A percentile compares a stretch with the other conserved stretches of the same genome.
phyloP scores from a whole-genome alignment of 2,888 invertebrate genomes.

The Linyphia triangularis region DNA sequence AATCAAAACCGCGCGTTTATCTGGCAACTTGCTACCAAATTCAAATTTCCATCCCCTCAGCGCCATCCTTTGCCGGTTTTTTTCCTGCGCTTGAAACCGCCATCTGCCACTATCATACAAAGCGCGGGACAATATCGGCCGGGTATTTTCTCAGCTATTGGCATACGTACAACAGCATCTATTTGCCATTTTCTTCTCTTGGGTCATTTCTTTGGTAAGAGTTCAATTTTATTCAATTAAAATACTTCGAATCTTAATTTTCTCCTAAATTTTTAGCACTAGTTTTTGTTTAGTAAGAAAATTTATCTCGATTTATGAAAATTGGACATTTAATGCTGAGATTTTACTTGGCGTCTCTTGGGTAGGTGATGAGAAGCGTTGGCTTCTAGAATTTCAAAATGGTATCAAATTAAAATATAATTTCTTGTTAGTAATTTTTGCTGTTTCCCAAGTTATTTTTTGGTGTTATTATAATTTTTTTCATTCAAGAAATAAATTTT shows the following conservation, averaged over 20 bases:
- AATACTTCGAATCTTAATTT: background rate
- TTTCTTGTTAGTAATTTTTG: background rate
- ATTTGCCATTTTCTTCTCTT: slow-evolving; percentile 65
- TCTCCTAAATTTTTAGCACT: slow-evolving; percentile 3
- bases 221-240: background rate
- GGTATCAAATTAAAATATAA: background rate
- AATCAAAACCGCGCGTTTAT: slow-evolving; percentile 45
- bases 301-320: background rate
- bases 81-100: slow-evolving; percentile 1
- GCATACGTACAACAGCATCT: background rate
- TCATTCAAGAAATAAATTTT: background rate
- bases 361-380: background rate
- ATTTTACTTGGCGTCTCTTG: slow-evolving; percentile 23
- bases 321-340: background rate
- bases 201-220: slow-evolving; percentile 32
- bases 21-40: slow-evolving; percentile 69
- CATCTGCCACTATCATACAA: slow-evolving; percentile 56
- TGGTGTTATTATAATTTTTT: background rate
- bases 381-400: background rate
- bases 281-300: background rate
- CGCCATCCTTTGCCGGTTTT: slow-evolving; percentile 56
- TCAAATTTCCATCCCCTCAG: slow-evolving; percentile 61
- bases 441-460: background rate
- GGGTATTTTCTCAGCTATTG: background rate
- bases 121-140: slow-evolving; percentile 61